A percentile compares a stretch with the other conserved stretches of the same genome.
These are phyloP conservation scores for Xenus cinereus DNA, from an alignment of 2,113 vertebrate species.

Conservation along the genomic window DNA sequence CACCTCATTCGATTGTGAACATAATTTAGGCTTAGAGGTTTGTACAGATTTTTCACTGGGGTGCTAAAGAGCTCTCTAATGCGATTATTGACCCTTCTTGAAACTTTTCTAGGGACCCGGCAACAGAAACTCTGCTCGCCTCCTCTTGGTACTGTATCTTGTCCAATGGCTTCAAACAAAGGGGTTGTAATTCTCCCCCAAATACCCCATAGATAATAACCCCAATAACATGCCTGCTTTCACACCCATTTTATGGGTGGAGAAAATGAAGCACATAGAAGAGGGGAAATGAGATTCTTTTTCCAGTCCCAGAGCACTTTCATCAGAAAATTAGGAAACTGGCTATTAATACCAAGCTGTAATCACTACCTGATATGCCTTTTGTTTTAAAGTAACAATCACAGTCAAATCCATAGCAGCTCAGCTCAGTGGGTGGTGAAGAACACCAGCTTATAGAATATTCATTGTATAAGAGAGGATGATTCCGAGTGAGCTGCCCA, in stretches of 20 bases:
- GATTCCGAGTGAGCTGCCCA: background rate
- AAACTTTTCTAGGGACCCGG: background rate
- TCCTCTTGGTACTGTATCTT: background rate
- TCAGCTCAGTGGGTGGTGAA: background rate
- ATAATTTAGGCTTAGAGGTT: background rate
- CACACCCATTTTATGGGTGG: background rate
- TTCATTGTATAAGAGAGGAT: background rate
- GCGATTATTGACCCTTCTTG: background rate
- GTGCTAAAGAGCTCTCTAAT: background rate
- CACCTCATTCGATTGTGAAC: background rate
- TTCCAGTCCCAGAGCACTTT: background rate
- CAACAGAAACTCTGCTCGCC: background rate
- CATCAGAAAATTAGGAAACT: background rate
- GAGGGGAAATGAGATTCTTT: background rate
- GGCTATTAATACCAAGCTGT: background rate
- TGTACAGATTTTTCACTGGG: background rate
- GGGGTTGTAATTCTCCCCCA: background rate
- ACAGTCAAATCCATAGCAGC: background rate
- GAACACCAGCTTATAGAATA: background rate
- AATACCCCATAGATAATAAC: background rate
- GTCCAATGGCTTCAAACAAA: background rate
- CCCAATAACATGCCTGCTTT: rapidly evolving
- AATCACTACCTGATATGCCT: background rate
- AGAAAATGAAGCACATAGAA: background rate
- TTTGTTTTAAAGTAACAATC: background rate